These are phyloP conservation scores for Fragum whitleyi DNA, from an alignment of 2,888 invertebrate genomes.

Conservation along the genomic window DNA sequence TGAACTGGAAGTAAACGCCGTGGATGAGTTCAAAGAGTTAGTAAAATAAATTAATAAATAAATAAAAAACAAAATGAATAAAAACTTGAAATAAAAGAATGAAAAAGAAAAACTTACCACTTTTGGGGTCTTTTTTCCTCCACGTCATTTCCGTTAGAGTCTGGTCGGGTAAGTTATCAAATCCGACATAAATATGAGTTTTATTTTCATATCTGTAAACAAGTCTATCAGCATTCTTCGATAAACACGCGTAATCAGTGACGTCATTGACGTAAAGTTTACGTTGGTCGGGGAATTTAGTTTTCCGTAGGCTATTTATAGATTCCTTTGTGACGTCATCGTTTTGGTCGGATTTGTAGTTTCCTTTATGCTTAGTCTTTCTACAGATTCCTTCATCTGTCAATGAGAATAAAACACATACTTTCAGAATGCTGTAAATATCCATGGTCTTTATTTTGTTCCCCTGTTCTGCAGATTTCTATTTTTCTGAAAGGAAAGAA, in stretches of 20 bases:
- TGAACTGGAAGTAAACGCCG: too few relatives aligned
- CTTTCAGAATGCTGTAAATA: not conserved
- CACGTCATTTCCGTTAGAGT: constrained; percentile 6
- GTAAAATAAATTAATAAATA: too few relatives aligned
- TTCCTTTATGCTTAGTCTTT: not conserved
- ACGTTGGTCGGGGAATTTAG: not conserved
- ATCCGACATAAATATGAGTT: constrained; percentile 25
- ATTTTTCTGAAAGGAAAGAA: not conserved
- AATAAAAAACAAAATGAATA: too few relatives aligned
- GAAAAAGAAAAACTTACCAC: too few relatives aligned
- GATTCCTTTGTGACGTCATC: constrained; percentile 6
- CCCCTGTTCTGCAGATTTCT: not conserved
- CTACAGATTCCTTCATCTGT: not conserved
- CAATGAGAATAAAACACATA: not conserved
- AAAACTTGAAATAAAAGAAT: too few relatives aligned
- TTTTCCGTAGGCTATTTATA: not conserved
- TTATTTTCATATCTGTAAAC: constrained; percentile 27
- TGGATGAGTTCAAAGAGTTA: too few relatives aligned
- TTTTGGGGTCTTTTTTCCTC: not conserved
- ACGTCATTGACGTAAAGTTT: constrained; percentile 19
- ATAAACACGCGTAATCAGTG: constrained; percentile 16
- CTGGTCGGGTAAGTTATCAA: constrained; percentile 5
- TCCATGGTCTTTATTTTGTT: not conserved
- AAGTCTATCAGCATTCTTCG: constrained; percentile 18
- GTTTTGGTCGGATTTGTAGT: not conserved